phyloP scores from a whole-genome alignment of 2,888 invertebrate genomes.

The Oscheius sp. region DNA sequence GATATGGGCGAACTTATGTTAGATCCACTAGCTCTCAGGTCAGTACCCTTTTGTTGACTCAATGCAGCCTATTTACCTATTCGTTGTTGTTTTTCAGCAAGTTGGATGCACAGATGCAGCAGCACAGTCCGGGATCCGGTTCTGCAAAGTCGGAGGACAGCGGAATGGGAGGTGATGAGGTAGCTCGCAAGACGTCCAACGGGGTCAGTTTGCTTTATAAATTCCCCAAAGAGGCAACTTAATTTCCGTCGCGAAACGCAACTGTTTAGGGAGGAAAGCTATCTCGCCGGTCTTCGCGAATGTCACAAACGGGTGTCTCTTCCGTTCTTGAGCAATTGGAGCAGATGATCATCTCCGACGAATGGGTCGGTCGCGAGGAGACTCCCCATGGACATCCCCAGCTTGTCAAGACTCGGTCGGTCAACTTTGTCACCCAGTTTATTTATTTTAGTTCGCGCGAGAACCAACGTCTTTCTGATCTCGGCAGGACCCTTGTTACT shows the following conservation, averaged over 20 bases:
- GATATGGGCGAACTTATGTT: constrained; percentile 27
- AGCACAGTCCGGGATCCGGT: constrained; percentile 56
- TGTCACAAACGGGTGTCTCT: constrained; percentile 48
- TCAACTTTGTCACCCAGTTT: background rate
- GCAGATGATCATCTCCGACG: constrained; percentile 67
- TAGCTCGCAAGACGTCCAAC: constrained; percentile 40
- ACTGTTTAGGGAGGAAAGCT: constrained; percentile 29
- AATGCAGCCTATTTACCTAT: background rate
- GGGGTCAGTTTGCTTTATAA: constrained; percentile 35
- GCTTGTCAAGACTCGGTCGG: constrained; percentile 52
- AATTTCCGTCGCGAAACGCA: constrained; percentile 21
- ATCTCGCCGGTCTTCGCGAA: constrained; percentile 37
- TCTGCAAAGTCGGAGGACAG: constrained; percentile 58
- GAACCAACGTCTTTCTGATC: constrained; percentile 61
- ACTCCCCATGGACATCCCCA: constrained; percentile 44
- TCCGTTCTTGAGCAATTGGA: constrained; percentile 63
- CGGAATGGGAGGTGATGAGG: constrained; percentile 55
- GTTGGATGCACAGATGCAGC: constrained; percentile 41
- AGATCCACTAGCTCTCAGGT: constrained; percentile 22
- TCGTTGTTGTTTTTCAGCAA: constrained; percentile 26
- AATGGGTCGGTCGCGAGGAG: constrained; percentile 56
- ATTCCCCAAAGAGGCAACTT: background rate
- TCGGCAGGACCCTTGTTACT: constrained; percentile 65
- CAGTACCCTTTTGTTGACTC: background rate
- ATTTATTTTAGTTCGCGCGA: constrained; percentile 46